Conservation (phyloP, 2,797 vertebrate species). For the Hippoglossus hippoglossus region DNA sequence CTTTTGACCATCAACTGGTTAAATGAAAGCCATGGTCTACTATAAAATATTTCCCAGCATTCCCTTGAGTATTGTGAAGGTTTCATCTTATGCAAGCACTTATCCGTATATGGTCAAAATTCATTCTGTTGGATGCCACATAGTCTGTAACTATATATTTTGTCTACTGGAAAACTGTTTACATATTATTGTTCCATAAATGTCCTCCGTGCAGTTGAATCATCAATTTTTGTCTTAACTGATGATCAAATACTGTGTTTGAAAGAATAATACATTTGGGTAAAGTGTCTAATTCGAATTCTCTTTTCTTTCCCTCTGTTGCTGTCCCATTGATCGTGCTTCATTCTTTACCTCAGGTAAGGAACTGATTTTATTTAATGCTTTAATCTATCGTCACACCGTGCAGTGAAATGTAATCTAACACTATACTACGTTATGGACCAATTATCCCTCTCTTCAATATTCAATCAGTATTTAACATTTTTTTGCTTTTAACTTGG, state of each 20-base stretch:
- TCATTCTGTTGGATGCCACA: slow-evolving; percentile 9
- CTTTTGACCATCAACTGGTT: slow-evolving; percentile 14
- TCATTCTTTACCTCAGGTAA: slow-evolving; percentile 72
- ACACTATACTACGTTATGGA: not conserved
- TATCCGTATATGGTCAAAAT: slow-evolving; percentile 21
- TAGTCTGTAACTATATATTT: not conserved
- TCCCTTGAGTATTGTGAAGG: slow-evolving; percentile 4
- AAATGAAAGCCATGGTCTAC: slow-evolving; percentile 13
- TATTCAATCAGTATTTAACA: not conserved
- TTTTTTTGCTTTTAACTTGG: not conserved
- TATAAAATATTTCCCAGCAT: slow-evolving; percentile 8
- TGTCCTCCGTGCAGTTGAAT: slow-evolving; percentile 7
- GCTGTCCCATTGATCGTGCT: slow-evolving; percentile 22
- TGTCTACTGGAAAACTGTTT: slow-evolving; percentile 10
- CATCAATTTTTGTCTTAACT: slow-evolving; percentile 1
- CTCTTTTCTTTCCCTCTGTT: slow-evolving; percentile 52
- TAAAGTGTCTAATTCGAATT: slow-evolving; percentile 31
- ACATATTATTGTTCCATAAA: slow-evolving; percentile 8
- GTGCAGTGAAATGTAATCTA: not conserved
- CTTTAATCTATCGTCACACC: not conserved
- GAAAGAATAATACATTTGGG: not conserved
- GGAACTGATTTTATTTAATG: slow-evolving; percentile 32
- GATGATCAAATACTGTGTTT: not conserved
- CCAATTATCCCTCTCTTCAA: no score
- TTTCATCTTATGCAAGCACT: slow-evolving; percentile 3